Evolutionary conservation across 2,113 vertebrate species (phyloP).

Genomic region (Cebidichthys violaceus): DNA sequence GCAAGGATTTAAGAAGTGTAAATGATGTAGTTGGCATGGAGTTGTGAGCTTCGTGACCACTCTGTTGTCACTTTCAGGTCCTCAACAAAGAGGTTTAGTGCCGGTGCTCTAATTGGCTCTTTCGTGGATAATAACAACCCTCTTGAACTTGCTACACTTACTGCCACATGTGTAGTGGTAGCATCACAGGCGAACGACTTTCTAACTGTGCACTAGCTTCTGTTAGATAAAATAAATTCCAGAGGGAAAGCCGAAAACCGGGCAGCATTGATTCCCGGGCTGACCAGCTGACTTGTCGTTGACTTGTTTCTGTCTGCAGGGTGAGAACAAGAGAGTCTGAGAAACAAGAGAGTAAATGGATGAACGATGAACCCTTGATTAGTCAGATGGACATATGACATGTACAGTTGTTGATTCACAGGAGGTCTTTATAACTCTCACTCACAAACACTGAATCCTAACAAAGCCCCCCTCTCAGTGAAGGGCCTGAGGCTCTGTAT

Average conservation of each 20-base stretch:
- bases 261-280: background rate
- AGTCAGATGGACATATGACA: slow-evolving; percentile 46
- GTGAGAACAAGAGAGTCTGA: background rate
- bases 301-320: background rate
- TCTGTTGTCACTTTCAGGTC: slow-evolving; percentile 31
- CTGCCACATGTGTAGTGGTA: slow-evolving; percentile 9
- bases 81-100: slow-evolving; percentile 6
- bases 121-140: slow-evolving; percentile 37
- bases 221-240: background rate
- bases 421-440: slow-evolving; percentile 39
- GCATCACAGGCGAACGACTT: slow-evolving; percentile 14
- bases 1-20: slow-evolving; percentile 2
- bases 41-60: slow-evolving; percentile 34
- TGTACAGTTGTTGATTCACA: slow-evolving; percentile 48
- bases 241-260: background rate
- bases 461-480: slow-evolving; percentile 67
- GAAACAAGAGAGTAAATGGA: slow-evolving; percentile 33
- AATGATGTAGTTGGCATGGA: slow-evolving; percentile 4
- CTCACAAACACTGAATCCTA: slow-evolving; percentile 56
- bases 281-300: slow-evolving; percentile 5
- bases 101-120: slow-evolving; percentile 17
- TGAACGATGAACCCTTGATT: slow-evolving; percentile 34
- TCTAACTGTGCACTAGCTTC: background rate
- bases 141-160: slow-evolving; percentile 25
- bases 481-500: slow-evolving; percentile 62